Base-by-base conservation (phyloP, 2,888 invertebrate genomes). In the Drosophila tanythrix region DNA sequence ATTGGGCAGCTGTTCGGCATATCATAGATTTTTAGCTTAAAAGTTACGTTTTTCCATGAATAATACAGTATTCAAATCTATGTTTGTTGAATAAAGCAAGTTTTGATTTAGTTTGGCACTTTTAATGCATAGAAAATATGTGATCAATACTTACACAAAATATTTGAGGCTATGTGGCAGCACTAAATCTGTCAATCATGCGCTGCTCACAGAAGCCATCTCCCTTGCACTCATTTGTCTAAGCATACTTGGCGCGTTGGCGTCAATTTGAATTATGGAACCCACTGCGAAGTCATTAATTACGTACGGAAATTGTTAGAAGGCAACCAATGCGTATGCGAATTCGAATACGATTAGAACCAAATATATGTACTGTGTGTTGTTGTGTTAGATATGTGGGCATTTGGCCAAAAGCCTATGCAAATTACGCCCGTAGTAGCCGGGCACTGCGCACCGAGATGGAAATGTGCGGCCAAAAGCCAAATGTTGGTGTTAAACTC, bases 401-500 rank as follows among this genome's bases (percentile, higher is more conserved):
- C 70, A 73, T 71, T 80, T 79, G 74, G 53, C 88, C 88, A 88
- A 83, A 86, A 86, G 29, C 13, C 73, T 73, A 86, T 86, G 87
- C 86, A 86, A 86, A 86, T 86, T 64, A 65, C 55, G 57, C 63
- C 67, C 67, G 68, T 71, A 75, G 43, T 27, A 57, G 50, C 53
- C 52, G 7, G 46, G 46, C 70, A 59, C 38, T 57, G 31, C 6
- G 21, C 57, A 31, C 40, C n/a, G 57, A 43, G 69, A 69, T 81
- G 62, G 58, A 81, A 81, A 74, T 73, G 58, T 64, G 62, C 25
- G 57, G 51, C 85, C 71, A 74, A 81, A 76, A 53, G 57, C 81
- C 83, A 88, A 86, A 83, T 82, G 82, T 83, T 83, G 74, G 88
- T 86, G 89, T 86, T 76, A 79, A 87, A 74, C 81, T 71, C 61